phyloP scores from a whole-genome alignment of 2,888 invertebrate species.

The Phengaris arion region DNA sequence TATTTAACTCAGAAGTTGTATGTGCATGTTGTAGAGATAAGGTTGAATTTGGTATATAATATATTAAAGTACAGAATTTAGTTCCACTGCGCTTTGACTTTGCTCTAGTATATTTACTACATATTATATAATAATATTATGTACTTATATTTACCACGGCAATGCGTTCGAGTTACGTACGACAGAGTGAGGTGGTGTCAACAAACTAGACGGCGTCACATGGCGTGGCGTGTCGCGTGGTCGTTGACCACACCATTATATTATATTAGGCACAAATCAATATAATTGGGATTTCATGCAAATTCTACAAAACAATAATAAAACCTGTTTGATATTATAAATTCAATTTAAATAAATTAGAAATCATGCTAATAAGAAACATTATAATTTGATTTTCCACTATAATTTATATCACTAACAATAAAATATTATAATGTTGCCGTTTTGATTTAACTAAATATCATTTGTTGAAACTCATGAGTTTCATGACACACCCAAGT shows the following conservation, averaged over 20 bases:
- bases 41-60: too few species aligned
- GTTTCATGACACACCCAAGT: too few species aligned
- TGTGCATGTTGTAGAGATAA: too few species aligned
- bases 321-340: neutral
- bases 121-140: too few species aligned
- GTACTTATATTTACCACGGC: too few species aligned
- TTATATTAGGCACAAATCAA: conserved; percentile 11
- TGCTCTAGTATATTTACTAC: too few species aligned
- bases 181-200: too few species aligned
- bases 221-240: neutral
- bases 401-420: neutral
- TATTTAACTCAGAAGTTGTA: too few species aligned
- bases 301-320: conserved; percentile 21
- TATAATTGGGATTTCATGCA: conserved; percentile 2
- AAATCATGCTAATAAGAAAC: neutral
- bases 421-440: neutral
- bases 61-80: too few species aligned
- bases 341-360: conserved; percentile 14
- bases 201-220: too few species aligned
- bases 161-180: too few species aligned
- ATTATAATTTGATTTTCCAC: conserved; percentile 1
- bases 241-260: neutral
- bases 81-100: too few species aligned
- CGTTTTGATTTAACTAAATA: neutral
- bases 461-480: neutral